Evolutionary conservation across 2,113 vertebrate species (phyloP).

Genomic region (Prochilodus magdalenae): DNA sequence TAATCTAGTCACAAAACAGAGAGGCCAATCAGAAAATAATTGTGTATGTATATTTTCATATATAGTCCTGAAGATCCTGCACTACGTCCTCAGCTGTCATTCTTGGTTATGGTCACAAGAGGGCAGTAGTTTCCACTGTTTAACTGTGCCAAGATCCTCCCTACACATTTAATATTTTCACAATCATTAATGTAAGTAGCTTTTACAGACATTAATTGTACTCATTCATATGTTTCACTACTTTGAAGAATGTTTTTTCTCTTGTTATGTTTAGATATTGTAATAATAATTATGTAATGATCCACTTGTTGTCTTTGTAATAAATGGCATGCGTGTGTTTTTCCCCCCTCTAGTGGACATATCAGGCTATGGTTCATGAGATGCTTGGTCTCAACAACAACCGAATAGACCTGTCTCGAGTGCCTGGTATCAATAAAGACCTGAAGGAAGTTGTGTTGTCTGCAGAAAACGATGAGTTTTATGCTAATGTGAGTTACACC

Average conservation of each 20-base stretch:
- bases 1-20: too few relatives aligned
- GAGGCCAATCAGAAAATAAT: too few relatives aligned
- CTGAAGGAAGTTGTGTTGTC: conserved; percentile 93
- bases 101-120: conserved; percentile 39
- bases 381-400: conserved; percentile 96
- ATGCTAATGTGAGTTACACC: conserved; percentile 86
- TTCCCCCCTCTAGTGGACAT: conserved; percentile 86
- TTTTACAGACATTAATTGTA: neutral
- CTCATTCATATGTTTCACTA: neutral
- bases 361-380: conserved; percentile 98
- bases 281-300: neutral
- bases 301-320: neutral
- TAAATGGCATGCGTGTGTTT: conserved; percentile 1
- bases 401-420: conserved; percentile 92
- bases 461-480: conserved; percentile 95
- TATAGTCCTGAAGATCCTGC: too few relatives aligned
- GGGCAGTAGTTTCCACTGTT: conserved; percentile 30
- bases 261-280: neutral
- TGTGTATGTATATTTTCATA: too few relatives aligned
- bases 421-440: conserved; percentile 92
- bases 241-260: neutral
- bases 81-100: neutral
- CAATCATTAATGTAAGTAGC: neutral
- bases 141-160: neutral
- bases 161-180: neutral